phyloP scores from a whole-genome alignment of 2,888 invertebrate species.

The Cephalotes varians region DNA sequence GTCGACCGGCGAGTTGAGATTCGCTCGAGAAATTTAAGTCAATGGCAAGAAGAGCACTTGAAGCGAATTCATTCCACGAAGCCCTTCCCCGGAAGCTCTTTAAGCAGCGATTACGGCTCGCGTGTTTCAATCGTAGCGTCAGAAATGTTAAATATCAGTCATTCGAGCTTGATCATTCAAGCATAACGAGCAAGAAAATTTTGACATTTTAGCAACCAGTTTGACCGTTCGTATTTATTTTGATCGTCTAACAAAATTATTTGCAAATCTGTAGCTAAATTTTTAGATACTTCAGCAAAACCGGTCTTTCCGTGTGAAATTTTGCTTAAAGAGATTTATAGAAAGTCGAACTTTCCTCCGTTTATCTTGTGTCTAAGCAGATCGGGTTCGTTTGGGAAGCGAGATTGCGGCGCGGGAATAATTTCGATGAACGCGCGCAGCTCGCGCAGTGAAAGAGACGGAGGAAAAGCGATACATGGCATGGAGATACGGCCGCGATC shows the following conservation, averaged over 20 bases:
- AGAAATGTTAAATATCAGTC: slow-evolving; percentile 1
- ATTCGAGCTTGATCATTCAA: neutral
- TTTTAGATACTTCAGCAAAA: too few species aligned
- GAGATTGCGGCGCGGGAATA: neutral
- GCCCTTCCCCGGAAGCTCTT: slow-evolving; percentile 44
- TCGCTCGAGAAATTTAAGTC: slow-evolving; percentile 47
- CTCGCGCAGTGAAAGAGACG: neutral
- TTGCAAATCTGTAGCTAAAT: too few species aligned
- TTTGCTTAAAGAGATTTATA: slow-evolving; percentile 12
- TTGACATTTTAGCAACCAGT: too few species aligned
- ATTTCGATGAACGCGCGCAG: neutral
- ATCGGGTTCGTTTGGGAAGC: neutral
- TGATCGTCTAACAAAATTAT: too few species aligned
- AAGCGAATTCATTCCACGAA: slow-evolving; percentile 32
- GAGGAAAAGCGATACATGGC: neutral
- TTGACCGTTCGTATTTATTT: too few species aligned
- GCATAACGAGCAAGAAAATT: too few species aligned
- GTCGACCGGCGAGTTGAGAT: neutral
- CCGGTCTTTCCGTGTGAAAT: too few species aligned
- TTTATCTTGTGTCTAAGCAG: neutral
- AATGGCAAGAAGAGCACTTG: slow-evolving; percentile 39
- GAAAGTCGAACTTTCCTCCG: neutral
- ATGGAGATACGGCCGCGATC: neutral
- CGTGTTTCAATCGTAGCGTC: neutral
- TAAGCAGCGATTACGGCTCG: slow-evolving; percentile 11